Evolutionary conservation across 2,888 invertebrate genomes (phyloP).

Genomic region (Xylocampa areola): DNA sequence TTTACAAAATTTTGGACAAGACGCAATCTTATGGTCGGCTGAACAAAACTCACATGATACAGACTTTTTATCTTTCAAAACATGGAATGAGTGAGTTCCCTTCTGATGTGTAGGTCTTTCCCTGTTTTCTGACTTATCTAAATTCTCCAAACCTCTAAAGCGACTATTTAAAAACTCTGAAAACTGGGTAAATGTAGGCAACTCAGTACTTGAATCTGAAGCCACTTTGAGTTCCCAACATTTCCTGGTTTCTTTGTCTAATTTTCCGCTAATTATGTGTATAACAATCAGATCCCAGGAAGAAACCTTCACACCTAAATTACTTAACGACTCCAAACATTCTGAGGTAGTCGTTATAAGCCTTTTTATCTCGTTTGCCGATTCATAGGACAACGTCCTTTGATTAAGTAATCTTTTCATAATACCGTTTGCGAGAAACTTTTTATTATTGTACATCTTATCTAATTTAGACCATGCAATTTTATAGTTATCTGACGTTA

Average conservation of each 20-base stretch:
- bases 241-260: no score
- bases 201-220: conserved; percentile 13
- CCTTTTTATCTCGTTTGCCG: conserved; percentile 36
- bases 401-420: conserved; percentile 21
- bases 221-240: conserved; percentile 2
- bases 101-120: not conserved
- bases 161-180: conserved; percentile 40
- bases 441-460: conserved; percentile 48
- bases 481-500: conserved; percentile 40
- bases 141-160: conserved; percentile 49
- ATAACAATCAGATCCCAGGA: conserved; percentile 1
- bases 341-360: conserved; percentile 1
- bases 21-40: conserved; percentile 1
- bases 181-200: conserved; percentile 46
- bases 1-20: not conserved
- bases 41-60: conserved; percentile 2
- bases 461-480: conserved; percentile 44
- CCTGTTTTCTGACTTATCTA: conserved; percentile 11
- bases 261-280: not conserved
- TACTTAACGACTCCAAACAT: not conserved
- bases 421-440: conserved; percentile 41
- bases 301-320: not conserved
- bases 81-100: not conserved
- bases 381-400: conserved; percentile 27
- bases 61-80: not conserved